phyloP scores from a whole-genome alignment of 1,140 invertebrate genomes.

The Vanessa atalanta region DNA sequence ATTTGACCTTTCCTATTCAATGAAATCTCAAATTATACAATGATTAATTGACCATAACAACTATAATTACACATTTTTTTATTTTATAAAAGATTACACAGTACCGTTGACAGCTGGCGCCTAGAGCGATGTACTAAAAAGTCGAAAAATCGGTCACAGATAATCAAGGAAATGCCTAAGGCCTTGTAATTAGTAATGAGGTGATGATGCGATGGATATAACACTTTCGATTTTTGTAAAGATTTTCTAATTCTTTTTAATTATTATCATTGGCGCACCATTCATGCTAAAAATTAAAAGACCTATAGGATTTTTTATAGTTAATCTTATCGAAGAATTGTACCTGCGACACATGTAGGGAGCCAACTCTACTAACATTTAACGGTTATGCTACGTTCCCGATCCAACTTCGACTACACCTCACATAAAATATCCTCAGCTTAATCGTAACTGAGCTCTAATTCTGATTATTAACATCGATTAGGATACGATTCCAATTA shows the following conservation, averaged over 20 bases:
- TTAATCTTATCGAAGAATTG: no score
- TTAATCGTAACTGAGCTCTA: no score
- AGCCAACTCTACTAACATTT: no score
- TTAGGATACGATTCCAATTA: no score
- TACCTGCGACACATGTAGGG: no score
- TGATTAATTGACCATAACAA: slow-evolving; percentile 59
- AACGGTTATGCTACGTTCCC: no score
- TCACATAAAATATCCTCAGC: no score
- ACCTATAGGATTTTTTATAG: no score
- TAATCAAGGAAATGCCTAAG: slow-evolving; percentile 33
- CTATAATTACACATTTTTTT: slow-evolving; percentile 58
- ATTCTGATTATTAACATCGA: no score
- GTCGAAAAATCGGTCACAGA: slow-evolving; percentile 43
- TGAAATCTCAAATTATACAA: slow-evolving; percentile 56
- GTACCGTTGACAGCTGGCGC: slow-evolving; percentile 50
- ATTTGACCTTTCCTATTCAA: slow-evolving; percentile 46
- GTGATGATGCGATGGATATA: slow-evolving; percentile 4
- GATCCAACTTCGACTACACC: no score
- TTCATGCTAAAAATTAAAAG: neutral
- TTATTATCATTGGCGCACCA: neutral
- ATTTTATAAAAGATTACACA: slow-evolving; percentile 46
- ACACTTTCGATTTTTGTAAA: slow-evolving; percentile 1
- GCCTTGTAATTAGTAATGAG: slow-evolving; percentile 28
- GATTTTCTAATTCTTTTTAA: neutral
- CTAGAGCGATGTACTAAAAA: slow-evolving; percentile 53